These are phyloP conservation scores for Sylvilagus bachmani DNA, from an alignment of 2,113 vertebrate species.

Conservation along the genomic window DNA sequence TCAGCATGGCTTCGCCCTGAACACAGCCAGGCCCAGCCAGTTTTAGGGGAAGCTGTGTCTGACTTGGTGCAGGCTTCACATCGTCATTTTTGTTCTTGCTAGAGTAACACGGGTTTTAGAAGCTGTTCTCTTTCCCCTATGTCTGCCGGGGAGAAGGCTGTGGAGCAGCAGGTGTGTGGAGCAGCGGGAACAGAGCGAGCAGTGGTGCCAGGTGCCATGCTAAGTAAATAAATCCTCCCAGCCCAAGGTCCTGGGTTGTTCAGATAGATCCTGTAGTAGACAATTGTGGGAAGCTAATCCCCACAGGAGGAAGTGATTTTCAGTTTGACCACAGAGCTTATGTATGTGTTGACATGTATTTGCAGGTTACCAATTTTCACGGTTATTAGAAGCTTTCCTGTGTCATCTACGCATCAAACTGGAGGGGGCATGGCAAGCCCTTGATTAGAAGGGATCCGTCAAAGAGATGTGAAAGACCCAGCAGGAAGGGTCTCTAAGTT, in stretches of 20 bases:
- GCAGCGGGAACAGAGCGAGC: neutral
- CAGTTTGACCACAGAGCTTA: neutral
- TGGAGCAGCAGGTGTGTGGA: conserved; percentile 37
- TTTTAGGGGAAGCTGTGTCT: conserved; percentile 60
- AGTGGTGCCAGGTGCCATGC: neutral
- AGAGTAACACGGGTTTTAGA: conserved; percentile 23
- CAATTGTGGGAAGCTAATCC: neutral
- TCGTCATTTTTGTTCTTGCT: conserved; percentile 57
- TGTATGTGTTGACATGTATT: neutral
- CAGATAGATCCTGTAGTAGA: neutral
- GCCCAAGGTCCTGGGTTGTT: neutral
- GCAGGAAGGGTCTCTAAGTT: neutral
- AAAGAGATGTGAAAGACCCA: conserved; percentile 21
- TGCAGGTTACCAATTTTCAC: conserved; percentile 39
- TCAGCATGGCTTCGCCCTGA: conserved; percentile 59
- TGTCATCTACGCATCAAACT: neutral
- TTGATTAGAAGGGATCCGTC: conserved; percentile 1
- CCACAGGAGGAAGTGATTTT: neutral
- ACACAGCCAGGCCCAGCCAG: conserved; percentile 26
- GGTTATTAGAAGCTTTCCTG: conserved; percentile 51
- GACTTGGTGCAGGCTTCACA: conserved; percentile 48
- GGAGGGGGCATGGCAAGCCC: neutral
- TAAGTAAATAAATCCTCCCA: neutral
- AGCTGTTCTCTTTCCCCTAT: conserved; percentile 22
- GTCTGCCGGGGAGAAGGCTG: neutral